Percentiles rank a stretch among this genome's conserved stretches.
phyloP scores from a whole-genome alignment of 2,797 vertebrate genomes.

The Micropoecilia bifurca region DNA sequence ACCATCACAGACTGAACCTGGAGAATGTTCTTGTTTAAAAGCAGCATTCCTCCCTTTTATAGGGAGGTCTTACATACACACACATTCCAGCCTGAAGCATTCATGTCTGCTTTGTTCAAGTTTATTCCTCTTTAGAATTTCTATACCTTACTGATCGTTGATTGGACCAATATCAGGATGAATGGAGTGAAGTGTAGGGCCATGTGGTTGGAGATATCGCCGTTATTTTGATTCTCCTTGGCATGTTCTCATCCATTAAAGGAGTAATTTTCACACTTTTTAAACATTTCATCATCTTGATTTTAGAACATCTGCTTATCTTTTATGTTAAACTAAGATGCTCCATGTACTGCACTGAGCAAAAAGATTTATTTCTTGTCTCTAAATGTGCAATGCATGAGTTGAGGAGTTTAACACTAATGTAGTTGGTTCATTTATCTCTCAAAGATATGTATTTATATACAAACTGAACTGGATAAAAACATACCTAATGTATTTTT shows the following conservation, averaged over 20 bases:
- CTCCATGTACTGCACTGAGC: constrained; percentile 1
- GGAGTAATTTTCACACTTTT: constrained; percentile 2
- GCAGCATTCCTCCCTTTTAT: constrained; percentile 78
- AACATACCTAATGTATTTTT: neutral
- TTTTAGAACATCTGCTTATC: constrained; percentile 7
- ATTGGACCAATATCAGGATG: constrained; percentile 53
- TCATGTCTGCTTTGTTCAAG: constrained; percentile 35
- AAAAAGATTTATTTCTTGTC: neutral
- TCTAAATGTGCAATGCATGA: constrained; percentile 6
- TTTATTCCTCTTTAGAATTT: constrained; percentile 36
- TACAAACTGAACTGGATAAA: constrained; percentile 11
- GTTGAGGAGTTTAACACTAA: neutral
- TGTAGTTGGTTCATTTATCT: constrained; percentile 17
- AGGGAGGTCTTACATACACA: constrained; percentile 64
- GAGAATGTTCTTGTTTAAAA: constrained; percentile 80
- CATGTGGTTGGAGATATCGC: constrained; percentile 56
- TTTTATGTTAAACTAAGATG: constrained; percentile 3
- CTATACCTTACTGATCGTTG: constrained; percentile 23
- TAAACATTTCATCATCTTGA: constrained; percentile 8
- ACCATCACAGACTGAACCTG: constrained; percentile 59
- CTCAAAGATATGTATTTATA: constrained; percentile 6
- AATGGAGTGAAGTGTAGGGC: constrained; percentile 58
- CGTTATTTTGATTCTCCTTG: constrained; percentile 15
- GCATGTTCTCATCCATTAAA: constrained; percentile 45
- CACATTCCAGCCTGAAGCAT: constrained; percentile 51